Percentiles rank a stretch among this genome's conserved stretches.
These are phyloP conservation scores for Huso huso DNA, from an alignment of 2,797 vertebrate genomes.

Conservation along the genomic window DNA sequence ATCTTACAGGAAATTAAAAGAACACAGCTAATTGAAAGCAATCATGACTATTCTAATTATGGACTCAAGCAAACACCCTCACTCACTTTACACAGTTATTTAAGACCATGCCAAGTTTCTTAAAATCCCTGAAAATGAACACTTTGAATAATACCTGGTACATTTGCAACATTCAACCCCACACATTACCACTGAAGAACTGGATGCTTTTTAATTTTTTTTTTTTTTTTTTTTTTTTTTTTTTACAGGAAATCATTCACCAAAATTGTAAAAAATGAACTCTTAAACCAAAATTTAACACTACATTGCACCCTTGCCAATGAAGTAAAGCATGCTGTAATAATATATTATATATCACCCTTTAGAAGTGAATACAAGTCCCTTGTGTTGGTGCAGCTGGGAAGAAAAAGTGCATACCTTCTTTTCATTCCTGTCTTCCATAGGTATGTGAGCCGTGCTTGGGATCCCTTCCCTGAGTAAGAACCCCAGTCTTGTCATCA, in stretches of 20 bases:
- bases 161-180: conserved; percentile 9
- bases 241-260: too few species aligned
- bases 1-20: conserved; percentile 43
- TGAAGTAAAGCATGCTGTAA: too few species aligned
- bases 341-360: too few species aligned
- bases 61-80: conserved; percentile 35
- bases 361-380: too few species aligned
- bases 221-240: too few species aligned
- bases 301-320: too few species aligned
- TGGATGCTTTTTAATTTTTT: too few species aligned
- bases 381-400: neutral
- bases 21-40: conserved; percentile 45
- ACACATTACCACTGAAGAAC: neutral
- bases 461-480: conserved; percentile 97
- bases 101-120: conserved; percentile 45
- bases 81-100: conserved; percentile 40
- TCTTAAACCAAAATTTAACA: too few species aligned
- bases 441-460: conserved; percentile 77
- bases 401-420: conserved; percentile 73
- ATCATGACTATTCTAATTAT: conserved; percentile 53
- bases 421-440: conserved; percentile 89
- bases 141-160: neutral
- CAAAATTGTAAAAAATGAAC: too few species aligned
- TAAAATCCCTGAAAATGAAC: conserved; percentile 14
- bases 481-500: conserved; percentile 97